A percentile compares a stretch with the other conserved stretches of the same genome.
Evolutionary conservation across 2,113 vertebrate genomes (phyloP).

Genomic region (Periophthalmodon schlosseri): DNA sequence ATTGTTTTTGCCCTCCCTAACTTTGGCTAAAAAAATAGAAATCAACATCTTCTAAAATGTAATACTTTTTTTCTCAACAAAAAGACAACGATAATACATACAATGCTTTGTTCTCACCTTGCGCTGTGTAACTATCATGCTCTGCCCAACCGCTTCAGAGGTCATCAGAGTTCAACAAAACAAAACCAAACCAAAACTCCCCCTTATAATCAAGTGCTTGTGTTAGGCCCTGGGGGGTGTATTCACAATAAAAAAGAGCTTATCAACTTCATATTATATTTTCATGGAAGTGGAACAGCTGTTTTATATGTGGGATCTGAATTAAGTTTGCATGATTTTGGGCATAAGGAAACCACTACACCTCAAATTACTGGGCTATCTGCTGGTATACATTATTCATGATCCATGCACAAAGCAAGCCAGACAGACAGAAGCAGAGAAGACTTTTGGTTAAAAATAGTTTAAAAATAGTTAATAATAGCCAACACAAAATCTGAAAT

Average conservation of each 20-base stretch:
- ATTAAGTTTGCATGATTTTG: conserved; percentile 52
- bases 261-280: conserved; percentile 38
- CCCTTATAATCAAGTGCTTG: conserved; percentile 68
- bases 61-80: conserved; percentile 78
- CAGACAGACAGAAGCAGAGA: conserved; percentile 61
- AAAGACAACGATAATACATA: conserved; percentile 72
- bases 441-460: conserved; percentile 43
- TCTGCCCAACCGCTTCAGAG: conserved; percentile 48
- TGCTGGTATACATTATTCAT: conserved; percentile 39
- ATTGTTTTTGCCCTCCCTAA: conserved; percentile 72
- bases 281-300: conserved; percentile 1
- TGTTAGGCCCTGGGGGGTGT: conserved; percentile 36
- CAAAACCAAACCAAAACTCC: conserved; percentile 52
- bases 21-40: conserved; percentile 75
- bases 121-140: conserved; percentile 46
- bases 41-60: conserved; percentile 76
- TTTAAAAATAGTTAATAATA: conserved; percentile 15
- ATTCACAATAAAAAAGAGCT: conserved; percentile 64
- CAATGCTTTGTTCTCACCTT: conserved; percentile 75
- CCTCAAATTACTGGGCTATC: conserved; percentile 29
- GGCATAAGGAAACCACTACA: conserved; percentile 26
- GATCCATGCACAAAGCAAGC: conserved; percentile 64
- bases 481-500: conserved; percentile 54
- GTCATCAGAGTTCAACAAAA: conserved; percentile 53
- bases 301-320: conserved; percentile 18